A percentile compares a stretch with the other conserved stretches of the same genome.
phyloP scores from a whole-genome alignment of 2,888 invertebrate species.

The Epirrhoe alternata region DNA sequence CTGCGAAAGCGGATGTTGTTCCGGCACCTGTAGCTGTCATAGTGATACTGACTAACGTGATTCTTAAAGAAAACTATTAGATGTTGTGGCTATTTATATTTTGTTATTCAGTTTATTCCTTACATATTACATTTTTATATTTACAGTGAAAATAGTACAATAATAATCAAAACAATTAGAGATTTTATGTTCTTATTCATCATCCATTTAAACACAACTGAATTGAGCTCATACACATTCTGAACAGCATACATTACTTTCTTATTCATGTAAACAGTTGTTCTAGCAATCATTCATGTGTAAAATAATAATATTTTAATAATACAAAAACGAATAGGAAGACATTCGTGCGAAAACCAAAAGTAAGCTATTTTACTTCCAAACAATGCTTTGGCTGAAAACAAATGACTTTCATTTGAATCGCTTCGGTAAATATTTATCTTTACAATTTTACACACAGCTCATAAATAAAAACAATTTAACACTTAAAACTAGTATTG shows the following conservation, averaged over 20 bases:
- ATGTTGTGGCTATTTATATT: constrained; percentile 76
- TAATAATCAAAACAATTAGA: constrained; percentile 78
- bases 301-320: constrained; percentile 41
- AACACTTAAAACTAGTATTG: constrained; percentile 85
- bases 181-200: constrained; percentile 67
- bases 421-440: constrained; percentile 62
- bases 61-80: constrained; percentile 55
- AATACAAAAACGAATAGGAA: constrained; percentile 58
- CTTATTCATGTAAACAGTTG: constrained; percentile 62
- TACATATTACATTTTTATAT: constrained; percentile 71
- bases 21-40: constrained; percentile 38
- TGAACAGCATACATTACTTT: constrained; percentile 44
- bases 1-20: constrained; percentile 36
- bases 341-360: constrained; percentile 64
- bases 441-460: constrained; percentile 63
- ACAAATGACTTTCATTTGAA: constrained; percentile 64
- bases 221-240: constrained; percentile 59
- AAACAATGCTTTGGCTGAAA: constrained; percentile 74
- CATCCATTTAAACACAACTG: constrained; percentile 61
- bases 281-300: constrained; percentile 37
- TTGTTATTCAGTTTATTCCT: constrained; percentile 81
- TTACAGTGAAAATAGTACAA: constrained; percentile 77
- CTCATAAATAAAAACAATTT: constrained; percentile 83
- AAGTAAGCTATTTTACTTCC: constrained; percentile 52
- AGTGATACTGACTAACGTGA: constrained; percentile 33